These are phyloP conservation scores for Eupithecia insigniata DNA, from an alignment of 2,888 invertebrate species.

Conservation along the genomic window DNA sequence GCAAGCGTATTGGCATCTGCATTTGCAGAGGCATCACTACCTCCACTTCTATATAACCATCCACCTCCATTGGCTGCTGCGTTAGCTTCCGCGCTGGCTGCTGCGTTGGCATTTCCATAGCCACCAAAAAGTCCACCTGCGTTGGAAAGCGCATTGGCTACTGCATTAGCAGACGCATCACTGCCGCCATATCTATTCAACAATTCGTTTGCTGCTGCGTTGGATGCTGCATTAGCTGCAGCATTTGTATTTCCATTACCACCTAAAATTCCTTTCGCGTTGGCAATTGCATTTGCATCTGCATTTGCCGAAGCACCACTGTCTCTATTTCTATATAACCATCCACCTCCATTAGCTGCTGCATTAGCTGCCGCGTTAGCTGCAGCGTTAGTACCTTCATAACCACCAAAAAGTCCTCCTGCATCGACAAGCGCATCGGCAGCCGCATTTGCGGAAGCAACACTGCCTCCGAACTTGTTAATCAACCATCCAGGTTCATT, in stretches of 20 bases:
- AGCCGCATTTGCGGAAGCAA: background rate
- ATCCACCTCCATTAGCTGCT: background rate
- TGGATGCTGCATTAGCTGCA: background rate
- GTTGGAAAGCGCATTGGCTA: background rate
- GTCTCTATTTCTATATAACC: background rate
- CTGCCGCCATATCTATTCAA: background rate
- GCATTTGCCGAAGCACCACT: constrained; percentile 8
- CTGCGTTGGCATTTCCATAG: constrained; percentile 1
- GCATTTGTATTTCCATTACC: background rate
- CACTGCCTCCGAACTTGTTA: background rate
- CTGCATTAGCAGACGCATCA: background rate
- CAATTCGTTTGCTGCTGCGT: background rate
- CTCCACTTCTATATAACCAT: background rate
- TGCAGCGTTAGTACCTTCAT: background rate
- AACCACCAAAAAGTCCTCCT: background rate
- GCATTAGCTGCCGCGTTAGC: background rate
- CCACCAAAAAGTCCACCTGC: background rate
- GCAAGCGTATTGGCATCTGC: constrained; percentile 4
- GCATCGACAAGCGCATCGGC: background rate
- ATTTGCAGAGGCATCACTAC: constrained; percentile 1
- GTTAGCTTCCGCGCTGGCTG: background rate
- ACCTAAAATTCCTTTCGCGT: background rate
- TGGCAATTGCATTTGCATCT: constrained; percentile 8
- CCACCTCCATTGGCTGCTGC: background rate
- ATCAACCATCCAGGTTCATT: background rate